Base-by-base conservation (phyloP, 1,140 invertebrate species). In the Drosophila pandora region DNA sequence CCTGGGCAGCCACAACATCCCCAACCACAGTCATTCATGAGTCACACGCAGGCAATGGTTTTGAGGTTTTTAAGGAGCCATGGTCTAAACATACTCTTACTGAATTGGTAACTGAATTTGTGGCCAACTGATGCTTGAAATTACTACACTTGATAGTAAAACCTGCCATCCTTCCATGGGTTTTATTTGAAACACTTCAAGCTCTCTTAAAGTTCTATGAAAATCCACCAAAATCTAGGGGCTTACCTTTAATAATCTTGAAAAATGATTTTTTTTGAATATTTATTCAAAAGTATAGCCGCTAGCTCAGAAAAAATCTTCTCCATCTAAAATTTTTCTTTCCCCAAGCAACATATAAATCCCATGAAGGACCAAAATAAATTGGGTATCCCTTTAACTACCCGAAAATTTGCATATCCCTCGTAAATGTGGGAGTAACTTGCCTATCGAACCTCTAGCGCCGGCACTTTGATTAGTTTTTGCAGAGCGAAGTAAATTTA, bases 401-500 rank as follows among this genome's bases (percentile, higher is more conserved):
- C 25, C 3, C 22, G 23, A 23, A 56, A 22, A 68, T 69, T 56
- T 69, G 64, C 65, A 68, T 69, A 39, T 37, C 34, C 50, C n/a
- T 48, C 50, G 43, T 56, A 68, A 69, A 68, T 69, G 41, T 37
- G 63, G 13, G 47, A 55, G 50, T 39, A 48, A 56, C 21, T 68
- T 39, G 37, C 39, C 41, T 32, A 65, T 65, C 64, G 48, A 65
- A 54, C 23, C 49, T 39, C 17, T 30, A 65, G 59, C 34, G 57
- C 50, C 0, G 32, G 43, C 28, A 39, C 52, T 52, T 64, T 64
- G 71, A 74, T 73, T 74, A 74, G 53, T 63, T 74, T 57, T 28
- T 25, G 37, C n/a, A 32, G 28, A 45, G 45, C 34, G 45, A 37
- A 63, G 28, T 55, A 23, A 39, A 63, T 71, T 70, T 70, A 61